phyloP scores from a whole-genome alignment of 2,797 vertebrate species.

The Muraenolepis orangiensis region DNA sequence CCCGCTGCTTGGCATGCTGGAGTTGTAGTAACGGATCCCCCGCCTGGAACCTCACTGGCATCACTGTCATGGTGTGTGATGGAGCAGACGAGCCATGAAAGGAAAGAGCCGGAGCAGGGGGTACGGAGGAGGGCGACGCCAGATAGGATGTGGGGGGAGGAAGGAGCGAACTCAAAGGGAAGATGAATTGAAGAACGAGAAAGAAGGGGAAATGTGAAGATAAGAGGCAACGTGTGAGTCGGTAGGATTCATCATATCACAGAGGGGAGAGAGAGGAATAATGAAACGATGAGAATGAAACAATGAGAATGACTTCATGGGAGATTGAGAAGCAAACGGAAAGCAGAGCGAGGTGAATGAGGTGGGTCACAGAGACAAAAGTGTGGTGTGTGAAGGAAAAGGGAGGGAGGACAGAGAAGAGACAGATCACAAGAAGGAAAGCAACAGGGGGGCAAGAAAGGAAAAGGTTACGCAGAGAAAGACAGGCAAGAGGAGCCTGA shows the following conservation, averaged over 20 bases:
- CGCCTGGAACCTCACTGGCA: background rate
- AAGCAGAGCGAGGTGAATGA: background rate
- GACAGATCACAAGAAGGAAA: background rate
- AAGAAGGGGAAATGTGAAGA: background rate
- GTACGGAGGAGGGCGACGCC: background rate
- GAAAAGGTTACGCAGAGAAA: slow-evolving; percentile 36
- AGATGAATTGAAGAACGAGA: background rate
- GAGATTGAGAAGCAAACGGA: background rate
- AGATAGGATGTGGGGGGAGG: background rate
- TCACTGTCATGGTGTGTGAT: background rate
- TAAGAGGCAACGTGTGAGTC: background rate
- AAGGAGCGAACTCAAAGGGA: background rate
- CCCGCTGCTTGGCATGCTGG: slow-evolving; percentile 1
- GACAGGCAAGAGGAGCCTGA: slow-evolving; percentile 17
- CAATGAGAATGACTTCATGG: too few relatives aligned
- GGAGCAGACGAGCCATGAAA: background rate
- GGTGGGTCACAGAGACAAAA: background rate
- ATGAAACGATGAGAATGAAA: background rate
- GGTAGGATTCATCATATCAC: too few relatives aligned
- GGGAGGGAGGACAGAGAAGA: background rate
- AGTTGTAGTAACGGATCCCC: background rate
- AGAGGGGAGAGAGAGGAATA: background rate
- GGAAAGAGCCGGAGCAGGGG: background rate
- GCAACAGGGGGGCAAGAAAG: slow-evolving; percentile 16
- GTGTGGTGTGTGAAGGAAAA: background rate